These are phyloP conservation scores for Melanocharis versteri DNA, from an alignment of 2,113 vertebrate species.

Conservation along the genomic window DNA sequence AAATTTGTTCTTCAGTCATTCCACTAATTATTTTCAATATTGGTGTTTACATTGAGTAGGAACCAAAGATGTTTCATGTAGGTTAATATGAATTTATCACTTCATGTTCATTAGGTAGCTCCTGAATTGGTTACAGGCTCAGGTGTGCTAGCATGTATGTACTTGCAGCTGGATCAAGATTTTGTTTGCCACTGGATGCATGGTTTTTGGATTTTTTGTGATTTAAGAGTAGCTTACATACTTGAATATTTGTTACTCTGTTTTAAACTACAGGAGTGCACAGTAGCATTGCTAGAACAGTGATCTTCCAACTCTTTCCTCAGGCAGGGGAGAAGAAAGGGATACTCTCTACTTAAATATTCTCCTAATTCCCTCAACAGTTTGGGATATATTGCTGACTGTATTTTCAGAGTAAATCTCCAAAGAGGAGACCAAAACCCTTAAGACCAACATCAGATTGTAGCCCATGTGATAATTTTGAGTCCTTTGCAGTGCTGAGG, in stretches of 20 bases:
- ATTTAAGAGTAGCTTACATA: not conserved
- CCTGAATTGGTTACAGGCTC: not conserved
- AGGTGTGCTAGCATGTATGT: not conserved
- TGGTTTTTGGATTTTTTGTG: not conserved
- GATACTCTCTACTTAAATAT: not conserved
- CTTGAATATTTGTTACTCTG: not conserved
- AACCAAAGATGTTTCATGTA: not conserved
- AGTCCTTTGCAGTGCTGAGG: not conserved
- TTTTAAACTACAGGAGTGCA: not conserved
- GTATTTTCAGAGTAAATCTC: not conserved
- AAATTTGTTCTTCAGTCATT: not conserved
- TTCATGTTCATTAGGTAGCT: not conserved
- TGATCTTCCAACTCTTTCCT: not conserved
- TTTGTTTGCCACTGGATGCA: not conserved
- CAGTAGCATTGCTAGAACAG: not conserved
- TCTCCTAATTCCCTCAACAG: not conserved
- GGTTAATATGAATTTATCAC: not conserved
- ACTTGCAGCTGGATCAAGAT: not conserved
- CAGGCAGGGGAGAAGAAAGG: not conserved
- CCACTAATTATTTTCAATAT: not conserved
- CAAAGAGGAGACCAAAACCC: not conserved
- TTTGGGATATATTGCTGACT: not conserved
- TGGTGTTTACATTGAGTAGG: not conserved
- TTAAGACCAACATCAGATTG: not conserved
- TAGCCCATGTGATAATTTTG: not conserved